Percentiles rank a stretch among this genome's conserved stretches.
Conservation (phyloP, 2,888 invertebrate genomes). For the Masnerella sp. region DNA sequence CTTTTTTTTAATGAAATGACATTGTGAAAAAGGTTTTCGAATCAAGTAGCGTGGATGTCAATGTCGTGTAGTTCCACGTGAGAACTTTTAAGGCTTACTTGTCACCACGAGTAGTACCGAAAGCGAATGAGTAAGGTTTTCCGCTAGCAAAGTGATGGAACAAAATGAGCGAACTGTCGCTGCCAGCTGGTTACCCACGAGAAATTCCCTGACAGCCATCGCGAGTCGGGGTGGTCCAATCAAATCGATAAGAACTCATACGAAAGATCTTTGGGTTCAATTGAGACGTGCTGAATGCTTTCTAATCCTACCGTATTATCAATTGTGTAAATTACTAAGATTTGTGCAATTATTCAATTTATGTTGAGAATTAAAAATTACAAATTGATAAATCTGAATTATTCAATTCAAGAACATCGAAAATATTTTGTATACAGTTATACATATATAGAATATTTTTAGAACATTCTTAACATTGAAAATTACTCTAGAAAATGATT, state of each 20-base stretch:
- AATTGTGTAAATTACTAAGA: conserved; percentile 20
- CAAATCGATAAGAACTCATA: conserved; percentile 70
- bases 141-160: conserved; percentile 54
- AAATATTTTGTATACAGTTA: no score
- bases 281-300: conserved; percentile 46
- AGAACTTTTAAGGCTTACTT: conserved; percentile 55
- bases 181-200: conserved; percentile 72
- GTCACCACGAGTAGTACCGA: conserved; percentile 44
- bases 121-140: conserved; percentile 55
- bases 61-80: conserved; percentile 50
- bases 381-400: no score
- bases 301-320: conserved; percentile 20
- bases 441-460: no score
- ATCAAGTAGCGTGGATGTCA: conserved; percentile 43
- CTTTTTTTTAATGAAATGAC: no score
- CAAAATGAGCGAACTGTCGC: conserved; percentile 72
- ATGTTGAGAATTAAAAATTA: background rate
- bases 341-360: conserved; percentile 3
- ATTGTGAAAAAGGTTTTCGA: background rate
- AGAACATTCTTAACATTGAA: no score
- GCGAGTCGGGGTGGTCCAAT: conserved; percentile 66
- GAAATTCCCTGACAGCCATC: conserved; percentile 72
- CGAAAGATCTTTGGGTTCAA: conserved; percentile 48
- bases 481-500: no score
- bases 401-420: no score